These are phyloP conservation scores for Ictalurus punctatus DNA, from an alignment of 2,113 vertebrate species.

Conservation along the genomic window DNA sequence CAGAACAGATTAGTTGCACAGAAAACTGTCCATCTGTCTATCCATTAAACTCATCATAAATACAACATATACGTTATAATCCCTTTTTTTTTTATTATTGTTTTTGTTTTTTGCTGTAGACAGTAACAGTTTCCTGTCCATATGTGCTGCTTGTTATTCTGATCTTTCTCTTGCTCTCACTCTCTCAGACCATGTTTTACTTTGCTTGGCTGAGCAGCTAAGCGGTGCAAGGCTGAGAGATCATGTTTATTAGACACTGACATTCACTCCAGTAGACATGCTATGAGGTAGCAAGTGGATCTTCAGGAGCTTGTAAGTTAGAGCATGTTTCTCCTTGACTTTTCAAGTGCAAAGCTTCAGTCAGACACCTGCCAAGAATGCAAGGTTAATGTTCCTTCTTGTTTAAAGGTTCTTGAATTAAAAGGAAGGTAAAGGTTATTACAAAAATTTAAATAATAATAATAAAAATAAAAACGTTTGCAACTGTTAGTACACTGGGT, in stretches of 20 bases:
- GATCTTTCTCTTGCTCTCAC: neutral
- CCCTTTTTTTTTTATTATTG: neutral
- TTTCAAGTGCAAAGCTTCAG: neutral
- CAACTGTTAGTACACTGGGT: neutral
- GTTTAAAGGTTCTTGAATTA: neutral
- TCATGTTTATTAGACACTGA: slow-evolving; percentile 10
- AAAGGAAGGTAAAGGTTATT: neutral
- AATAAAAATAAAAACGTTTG: too few relatives aligned
- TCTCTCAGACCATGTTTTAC: slow-evolving; percentile 1
- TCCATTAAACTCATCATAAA: neutral
- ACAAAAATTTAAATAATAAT: neutral
- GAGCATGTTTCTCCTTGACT: neutral
- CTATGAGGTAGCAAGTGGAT: slow-evolving; percentile 11
- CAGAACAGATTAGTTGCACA: neutral
- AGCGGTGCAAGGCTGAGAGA: slow-evolving; percentile 8
- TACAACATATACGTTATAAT: neutral
- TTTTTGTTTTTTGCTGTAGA: neutral
- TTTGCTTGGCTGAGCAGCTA: slow-evolving; percentile 32
- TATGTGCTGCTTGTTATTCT: slow-evolving; percentile 23
- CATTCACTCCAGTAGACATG: neutral
- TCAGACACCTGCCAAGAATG: neutral
- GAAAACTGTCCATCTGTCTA: neutral
- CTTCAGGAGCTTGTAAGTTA: neutral
- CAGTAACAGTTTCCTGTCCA: slow-evolving; percentile 5
- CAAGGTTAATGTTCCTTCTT: neutral